Conservation (phyloP, 1,140 invertebrate species). For the Cataglyphis hispanica region DNA sequence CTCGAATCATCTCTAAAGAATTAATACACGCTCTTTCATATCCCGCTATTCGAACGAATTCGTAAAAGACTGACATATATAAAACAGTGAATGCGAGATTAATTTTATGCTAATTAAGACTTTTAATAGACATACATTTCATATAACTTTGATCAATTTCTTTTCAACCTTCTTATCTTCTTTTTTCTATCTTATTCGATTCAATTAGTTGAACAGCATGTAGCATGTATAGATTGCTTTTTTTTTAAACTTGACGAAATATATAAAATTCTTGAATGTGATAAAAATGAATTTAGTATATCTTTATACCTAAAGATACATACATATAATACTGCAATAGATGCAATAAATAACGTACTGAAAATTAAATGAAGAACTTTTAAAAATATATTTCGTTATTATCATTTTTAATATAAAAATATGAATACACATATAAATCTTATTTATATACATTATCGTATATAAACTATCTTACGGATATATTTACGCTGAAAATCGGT, state of each 20-base stretch:
- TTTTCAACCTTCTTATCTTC: neutral
- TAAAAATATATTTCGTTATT: neutral
- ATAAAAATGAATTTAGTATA: neutral
- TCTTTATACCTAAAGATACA: neutral
- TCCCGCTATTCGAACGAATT: constrained; percentile 4
- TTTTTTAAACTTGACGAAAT: neutral
- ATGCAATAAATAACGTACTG: neutral
- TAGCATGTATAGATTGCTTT: neutral
- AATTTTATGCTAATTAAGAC: constrained; percentile 44
- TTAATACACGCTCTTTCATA: constrained; percentile 36
- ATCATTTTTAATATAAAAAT: constrained; percentile 3
- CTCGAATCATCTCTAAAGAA: neutral
- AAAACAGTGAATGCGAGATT: constrained; percentile 12
- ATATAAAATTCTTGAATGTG: neutral
- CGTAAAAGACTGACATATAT: neutral
- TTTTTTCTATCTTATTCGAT: neutral
- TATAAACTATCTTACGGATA: neutral
- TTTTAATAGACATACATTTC: neutral
- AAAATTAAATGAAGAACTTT: neutral
- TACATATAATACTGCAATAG: neutral
- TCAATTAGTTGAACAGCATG: neutral
- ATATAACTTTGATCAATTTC: neutral
- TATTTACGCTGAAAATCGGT: neutral
- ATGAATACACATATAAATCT: neutral
- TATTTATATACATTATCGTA: neutral